A percentile compares a stretch with the other conserved stretches of the same genome.
phyloP scores from a whole-genome alignment of 2,113 vertebrate species.

The Myotis davidii region DNA sequence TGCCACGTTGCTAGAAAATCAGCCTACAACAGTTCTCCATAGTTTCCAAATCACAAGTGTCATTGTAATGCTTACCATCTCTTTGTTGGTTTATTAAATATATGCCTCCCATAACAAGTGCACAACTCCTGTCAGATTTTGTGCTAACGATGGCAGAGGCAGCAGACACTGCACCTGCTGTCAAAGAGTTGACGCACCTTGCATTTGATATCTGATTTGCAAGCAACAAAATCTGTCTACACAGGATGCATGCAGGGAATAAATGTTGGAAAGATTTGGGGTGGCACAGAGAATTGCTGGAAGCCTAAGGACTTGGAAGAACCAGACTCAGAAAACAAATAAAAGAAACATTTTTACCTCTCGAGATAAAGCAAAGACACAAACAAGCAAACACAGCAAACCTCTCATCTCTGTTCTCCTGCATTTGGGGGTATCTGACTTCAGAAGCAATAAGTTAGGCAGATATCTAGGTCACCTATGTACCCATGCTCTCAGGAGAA shows the following conservation, averaged over 20 bases:
- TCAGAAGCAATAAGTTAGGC: background rate
- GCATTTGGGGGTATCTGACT: background rate
- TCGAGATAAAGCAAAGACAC: background rate
- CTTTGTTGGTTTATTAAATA: background rate
- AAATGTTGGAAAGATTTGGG: background rate
- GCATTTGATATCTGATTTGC: background rate
- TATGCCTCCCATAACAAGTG: background rate
- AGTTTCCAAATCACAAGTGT: background rate
- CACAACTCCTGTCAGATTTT: background rate
- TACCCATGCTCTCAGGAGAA: background rate
- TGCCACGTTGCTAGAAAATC: background rate
- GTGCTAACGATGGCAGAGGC: background rate
- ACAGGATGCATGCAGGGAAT: background rate
- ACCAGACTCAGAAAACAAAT: background rate
- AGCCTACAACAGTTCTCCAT: background rate
- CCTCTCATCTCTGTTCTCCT: background rate
- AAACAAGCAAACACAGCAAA: background rate
- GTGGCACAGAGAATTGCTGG: background rate
- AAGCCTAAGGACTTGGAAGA: background rate
- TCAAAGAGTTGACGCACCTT: background rate
- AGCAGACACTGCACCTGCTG: background rate
- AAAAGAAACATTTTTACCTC: background rate
- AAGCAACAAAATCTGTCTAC: background rate
- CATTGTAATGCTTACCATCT: background rate
- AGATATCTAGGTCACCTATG: fast-evolving